Base-by-base conservation (phyloP, 2,113 vertebrate species). In the Haemorhous mexicanus region DNA sequence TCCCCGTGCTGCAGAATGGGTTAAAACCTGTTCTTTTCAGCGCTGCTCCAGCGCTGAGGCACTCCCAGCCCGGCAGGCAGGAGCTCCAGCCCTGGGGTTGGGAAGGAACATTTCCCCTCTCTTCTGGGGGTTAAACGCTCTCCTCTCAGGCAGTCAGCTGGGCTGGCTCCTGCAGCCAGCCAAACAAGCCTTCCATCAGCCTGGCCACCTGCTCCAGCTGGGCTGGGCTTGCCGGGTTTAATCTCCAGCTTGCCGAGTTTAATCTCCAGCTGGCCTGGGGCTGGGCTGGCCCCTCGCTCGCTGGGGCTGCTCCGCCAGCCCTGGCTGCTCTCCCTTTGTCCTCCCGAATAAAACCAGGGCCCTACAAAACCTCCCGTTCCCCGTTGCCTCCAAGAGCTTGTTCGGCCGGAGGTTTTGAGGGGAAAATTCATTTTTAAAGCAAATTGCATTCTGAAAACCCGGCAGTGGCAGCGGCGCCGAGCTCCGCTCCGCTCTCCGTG, bases 161-260 rank as follows among this genome's bases (percentile, higher is more conserved):
- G 37, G 30, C 73, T 67, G 92, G 91, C 84, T 95, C 88, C 90
- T 93, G 91, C 94, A 94, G 76, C 59, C 59, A 17, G 74, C 95
- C 94, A 16, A 61, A 32, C 49, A 24, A 96, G 39, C 91, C 72
- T 56, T 75, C 90, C 94, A 75, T 67, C 89, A 68, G 67, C 11
- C 62, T 66, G n/a, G 43, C 97, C 97, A 96, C 96, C 97, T 98
- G 97, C 96, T 97, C 95, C 21, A 9, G 13, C 59, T 74, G 37
- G 53, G 64, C 35, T 30, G 53, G 63, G 56, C 92, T 92, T 84
- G 94, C 96, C 93, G 77, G 56, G 63, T 95, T 94, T 77, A 66
- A 76, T 91, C 59, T 82, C 97, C 97, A 39, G 56, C 92, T 92
- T 84, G 94, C 96, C 93, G 77, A 59, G 63, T 95, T 94, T 77